Conservation (phyloP, 2,113 vertebrate genomes). For the Micromys minutus region DNA sequence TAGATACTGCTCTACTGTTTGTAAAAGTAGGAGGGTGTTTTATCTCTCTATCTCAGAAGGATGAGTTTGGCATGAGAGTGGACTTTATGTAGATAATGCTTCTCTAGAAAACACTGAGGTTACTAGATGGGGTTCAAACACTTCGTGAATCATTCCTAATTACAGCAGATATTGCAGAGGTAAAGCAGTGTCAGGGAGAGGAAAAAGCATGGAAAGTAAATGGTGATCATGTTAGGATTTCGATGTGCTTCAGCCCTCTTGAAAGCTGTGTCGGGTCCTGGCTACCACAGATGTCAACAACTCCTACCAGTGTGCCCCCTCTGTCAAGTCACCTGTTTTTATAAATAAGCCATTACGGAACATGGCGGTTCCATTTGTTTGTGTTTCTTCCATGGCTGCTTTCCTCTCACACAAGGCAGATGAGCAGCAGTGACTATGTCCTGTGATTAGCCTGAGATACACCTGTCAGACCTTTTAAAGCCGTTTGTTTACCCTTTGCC, state of each 20-base stretch:
- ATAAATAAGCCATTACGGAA: neutral
- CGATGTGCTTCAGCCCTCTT: neutral
- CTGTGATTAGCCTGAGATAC: neutral
- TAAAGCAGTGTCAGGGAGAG: neutral
- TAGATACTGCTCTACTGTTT: neutral
- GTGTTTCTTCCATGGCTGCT: neutral
- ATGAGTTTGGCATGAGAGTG: neutral
- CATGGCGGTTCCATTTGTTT: neutral
- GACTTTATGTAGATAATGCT: neutral
- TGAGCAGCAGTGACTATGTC: neutral
- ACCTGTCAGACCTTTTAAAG: neutral
- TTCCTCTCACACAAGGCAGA: neutral
- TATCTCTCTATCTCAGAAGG: neutral
- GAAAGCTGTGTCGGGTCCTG: neutral
- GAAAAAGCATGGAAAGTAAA: neutral
- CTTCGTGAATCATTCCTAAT: neutral
- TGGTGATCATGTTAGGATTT: constrained; percentile 2
- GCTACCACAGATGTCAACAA: neutral
- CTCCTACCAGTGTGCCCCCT: neutral
- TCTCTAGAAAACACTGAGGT: neutral
- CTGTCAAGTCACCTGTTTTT: neutral
- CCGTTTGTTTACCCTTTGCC: neutral
- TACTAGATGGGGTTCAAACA: neutral
- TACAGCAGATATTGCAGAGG: neutral
- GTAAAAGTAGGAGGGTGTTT: neutral